phyloP scores from a whole-genome alignment of 1,140 invertebrate species.

The Latrodectus geometricus region DNA sequence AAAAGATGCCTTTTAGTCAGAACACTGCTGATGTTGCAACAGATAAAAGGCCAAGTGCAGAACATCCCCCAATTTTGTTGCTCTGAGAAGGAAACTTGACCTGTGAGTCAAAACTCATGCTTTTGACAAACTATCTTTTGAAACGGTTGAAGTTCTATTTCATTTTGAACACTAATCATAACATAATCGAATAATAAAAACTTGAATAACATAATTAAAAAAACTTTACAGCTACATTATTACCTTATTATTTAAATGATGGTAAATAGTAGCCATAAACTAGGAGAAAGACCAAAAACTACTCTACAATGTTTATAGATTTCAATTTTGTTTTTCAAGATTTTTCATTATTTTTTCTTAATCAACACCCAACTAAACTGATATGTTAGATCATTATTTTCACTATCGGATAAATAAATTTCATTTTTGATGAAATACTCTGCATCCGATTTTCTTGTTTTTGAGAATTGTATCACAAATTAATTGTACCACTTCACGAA shows the following conservation, averaged over 20 bases:
- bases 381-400: not conserved
- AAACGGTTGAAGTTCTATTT: not conserved
- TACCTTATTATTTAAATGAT: not conserved
- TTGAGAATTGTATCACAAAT: not conserved
- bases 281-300: constrained; percentile 3
- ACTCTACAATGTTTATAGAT: not conserved
- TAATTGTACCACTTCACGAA: not conserved
- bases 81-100: not conserved
- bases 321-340: not conserved
- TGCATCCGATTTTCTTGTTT: not conserved
- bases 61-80: not conserved
- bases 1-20: no score
- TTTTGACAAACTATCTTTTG: no score
- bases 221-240: not conserved
- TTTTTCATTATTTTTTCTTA: not conserved
- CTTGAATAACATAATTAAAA: no score
- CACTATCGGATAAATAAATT: no score
- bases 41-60: not conserved
- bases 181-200: not conserved
- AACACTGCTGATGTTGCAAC: not conserved
- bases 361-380: not conserved
- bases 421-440: not conserved
- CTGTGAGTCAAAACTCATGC: no score
- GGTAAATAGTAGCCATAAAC: not conserved
- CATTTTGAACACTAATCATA: not conserved